Percentiles rank a stretch among this genome's conserved stretches.
These are phyloP conservation scores for Papilio dardanus DNA, from an alignment of 1,140 invertebrate genomes.

Conservation along the genomic window DNA sequence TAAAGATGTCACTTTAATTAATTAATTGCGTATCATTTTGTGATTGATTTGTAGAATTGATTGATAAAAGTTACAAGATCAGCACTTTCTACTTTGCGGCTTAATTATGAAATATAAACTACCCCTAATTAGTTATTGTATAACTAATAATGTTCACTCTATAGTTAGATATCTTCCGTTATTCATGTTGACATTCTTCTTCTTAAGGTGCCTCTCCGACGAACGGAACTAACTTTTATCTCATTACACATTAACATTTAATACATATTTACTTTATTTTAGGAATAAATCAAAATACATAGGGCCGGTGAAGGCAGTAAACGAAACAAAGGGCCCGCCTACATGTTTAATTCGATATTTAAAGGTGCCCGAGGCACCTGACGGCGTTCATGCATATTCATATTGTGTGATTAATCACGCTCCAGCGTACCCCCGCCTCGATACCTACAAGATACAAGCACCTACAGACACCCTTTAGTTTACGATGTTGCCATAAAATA, in stretches of 20 bases:
- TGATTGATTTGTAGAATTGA: too few species aligned
- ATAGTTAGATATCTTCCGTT: too few species aligned
- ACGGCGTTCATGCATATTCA: conserved; percentile 79
- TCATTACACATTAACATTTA: neutral
- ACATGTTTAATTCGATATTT: conserved; percentile 79
- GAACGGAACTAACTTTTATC: neutral
- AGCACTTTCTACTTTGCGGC: too few species aligned
- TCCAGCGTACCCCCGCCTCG: conserved; percentile 48
- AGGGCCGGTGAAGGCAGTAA: neutral
- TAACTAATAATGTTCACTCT: too few species aligned
- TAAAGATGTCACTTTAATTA: neutral
- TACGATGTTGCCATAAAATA: conserved; percentile 27
- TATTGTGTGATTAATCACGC: conserved; percentile 76
- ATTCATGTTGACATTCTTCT: too few species aligned
- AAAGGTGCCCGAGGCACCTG: conserved; percentile 66
- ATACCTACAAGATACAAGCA: conserved; percentile 55
- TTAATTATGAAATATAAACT: too few species aligned
- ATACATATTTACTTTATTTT: neutral
- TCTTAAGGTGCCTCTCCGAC: too few species aligned
- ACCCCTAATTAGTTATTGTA: too few species aligned
- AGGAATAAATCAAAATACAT: conserved; percentile 12
- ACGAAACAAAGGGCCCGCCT: conserved; percentile 45
- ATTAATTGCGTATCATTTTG: neutral
- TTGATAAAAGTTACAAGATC: too few species aligned
- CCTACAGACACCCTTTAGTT: conserved; percentile 19